phyloP scores from a whole-genome alignment of 2,113 vertebrate genomes.

The Sarotherodon lohbergeri region DNA sequence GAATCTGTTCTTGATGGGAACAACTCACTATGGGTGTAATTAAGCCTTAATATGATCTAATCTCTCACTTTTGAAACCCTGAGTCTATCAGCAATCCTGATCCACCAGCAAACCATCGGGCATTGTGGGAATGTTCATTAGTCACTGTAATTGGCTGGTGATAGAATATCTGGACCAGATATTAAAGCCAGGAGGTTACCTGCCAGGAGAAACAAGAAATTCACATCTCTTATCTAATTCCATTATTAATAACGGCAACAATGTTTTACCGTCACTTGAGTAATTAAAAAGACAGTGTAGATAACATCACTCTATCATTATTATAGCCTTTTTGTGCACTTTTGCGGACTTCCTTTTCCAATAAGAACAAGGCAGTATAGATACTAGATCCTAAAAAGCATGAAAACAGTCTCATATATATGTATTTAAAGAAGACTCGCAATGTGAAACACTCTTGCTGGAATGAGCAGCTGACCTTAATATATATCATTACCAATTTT shows the following conservation, averaged over 20 bases:
- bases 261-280: neutral
- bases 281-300: neutral
- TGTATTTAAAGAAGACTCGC: neutral
- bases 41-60: conserved; percentile 40
- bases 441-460: neutral
- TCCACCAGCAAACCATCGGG: neutral
- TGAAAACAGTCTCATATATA: neutral
- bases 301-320: neutral
- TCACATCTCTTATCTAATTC: neutral
- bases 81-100: neutral
- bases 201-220: neutral
- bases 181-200: conserved; percentile 1
- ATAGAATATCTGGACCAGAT: conserved; percentile 3
- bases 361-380: neutral
- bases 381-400: neutral
- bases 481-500: neutral
- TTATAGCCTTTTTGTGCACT: neutral
- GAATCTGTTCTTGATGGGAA: neutral
- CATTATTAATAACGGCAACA: conserved; percentile 13
- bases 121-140: conserved; percentile 33
- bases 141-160: conserved; percentile 35
- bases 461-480: neutral
- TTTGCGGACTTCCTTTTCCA: neutral
- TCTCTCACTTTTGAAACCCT: conserved; percentile 11
- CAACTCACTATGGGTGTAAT: conserved; percentile 15